phyloP scores from a whole-genome alignment of 2,888 invertebrate genomes.

The Caenorhabditis panamensis region DNA sequence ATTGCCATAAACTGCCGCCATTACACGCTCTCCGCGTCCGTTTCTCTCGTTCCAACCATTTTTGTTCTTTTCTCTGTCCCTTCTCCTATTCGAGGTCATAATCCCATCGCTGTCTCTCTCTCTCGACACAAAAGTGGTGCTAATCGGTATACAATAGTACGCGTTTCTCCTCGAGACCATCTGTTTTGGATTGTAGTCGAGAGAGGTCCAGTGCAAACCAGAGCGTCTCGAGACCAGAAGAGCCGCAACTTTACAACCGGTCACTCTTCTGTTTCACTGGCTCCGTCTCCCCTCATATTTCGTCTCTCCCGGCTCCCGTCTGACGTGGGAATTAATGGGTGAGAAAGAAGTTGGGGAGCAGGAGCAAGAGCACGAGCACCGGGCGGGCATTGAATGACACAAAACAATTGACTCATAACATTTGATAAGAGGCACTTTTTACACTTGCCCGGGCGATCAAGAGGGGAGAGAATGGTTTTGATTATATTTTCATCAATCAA shows the following conservation, averaged over 20 bases:
- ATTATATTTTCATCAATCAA: conserved; percentile 13
- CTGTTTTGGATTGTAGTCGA: conserved; percentile 28
- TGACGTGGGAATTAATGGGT: conserved; percentile 42
- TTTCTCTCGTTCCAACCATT: conserved; percentile 19
- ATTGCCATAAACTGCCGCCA: conserved; percentile 56
- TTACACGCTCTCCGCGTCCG: conserved; percentile 33
- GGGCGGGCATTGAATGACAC: conserved; percentile 36
- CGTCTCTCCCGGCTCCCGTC: conserved; percentile 13
- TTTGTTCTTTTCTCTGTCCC: conserved; percentile 3
- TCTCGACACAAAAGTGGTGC: conserved; percentile 21
- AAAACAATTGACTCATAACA: conserved; percentile 41
- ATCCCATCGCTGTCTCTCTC: not conserved
- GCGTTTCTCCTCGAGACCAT: conserved; percentile 7
- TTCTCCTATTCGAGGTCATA: conserved; percentile 30
- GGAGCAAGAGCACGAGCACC: conserved; percentile 14
- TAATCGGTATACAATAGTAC: conserved; percentile 16
- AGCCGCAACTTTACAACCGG: conserved; percentile 46
- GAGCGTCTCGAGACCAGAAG: not conserved
- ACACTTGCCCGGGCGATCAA: not conserved
- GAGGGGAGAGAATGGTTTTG: not conserved
- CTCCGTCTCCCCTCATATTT: conserved; percentile 22
- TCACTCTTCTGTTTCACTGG: conserved; percentile 18
- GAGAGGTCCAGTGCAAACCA: too few species aligned
- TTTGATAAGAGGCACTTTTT: conserved; percentile 25
- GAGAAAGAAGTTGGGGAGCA: conserved; percentile 18